phyloP scores from a whole-genome alignment of 2,113 vertebrate genomes.

The Phylloscopus trochiloides region DNA sequence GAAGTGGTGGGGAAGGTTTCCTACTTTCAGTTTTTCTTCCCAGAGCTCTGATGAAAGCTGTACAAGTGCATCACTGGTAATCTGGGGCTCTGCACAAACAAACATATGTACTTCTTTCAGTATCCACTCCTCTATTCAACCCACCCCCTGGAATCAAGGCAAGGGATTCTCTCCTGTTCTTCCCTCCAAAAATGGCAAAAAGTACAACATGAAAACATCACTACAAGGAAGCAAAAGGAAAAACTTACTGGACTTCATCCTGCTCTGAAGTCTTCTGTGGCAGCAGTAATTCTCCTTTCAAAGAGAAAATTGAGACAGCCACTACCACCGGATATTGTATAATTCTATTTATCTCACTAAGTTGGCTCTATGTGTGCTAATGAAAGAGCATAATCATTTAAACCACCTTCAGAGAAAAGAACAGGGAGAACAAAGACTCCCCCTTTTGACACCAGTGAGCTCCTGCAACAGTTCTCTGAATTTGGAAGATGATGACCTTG shows the following conservation, averaged over 20 bases:
- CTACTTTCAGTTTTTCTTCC: not conserved
- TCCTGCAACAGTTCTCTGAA: not conserved
- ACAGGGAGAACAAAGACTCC: constrained; percentile 53
- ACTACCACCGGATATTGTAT: not conserved
- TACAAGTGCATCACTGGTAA: not conserved
- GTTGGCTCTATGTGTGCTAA: not conserved
- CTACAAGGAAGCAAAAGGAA: not conserved
- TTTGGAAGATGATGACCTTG: not conserved
- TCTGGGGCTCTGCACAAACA: not conserved
- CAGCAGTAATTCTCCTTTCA: not conserved
- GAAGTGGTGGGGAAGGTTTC: not conserved
- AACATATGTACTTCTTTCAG: not conserved
- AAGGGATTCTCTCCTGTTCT: not conserved
- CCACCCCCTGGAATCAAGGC: not conserved
- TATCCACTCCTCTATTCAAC: not conserved
- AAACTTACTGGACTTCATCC: not conserved
- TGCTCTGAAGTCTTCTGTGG: not conserved
- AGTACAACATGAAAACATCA: not conserved
- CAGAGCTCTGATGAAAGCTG: not conserved
- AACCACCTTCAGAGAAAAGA: not conserved
- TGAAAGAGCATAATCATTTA: not conserved
- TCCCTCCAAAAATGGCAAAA: not conserved
- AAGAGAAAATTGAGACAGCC: not conserved
- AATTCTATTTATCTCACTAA: not conserved
- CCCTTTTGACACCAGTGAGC: constrained; percentile 37